Evolutionary conservation across 2,113 vertebrate genomes (phyloP), one percentile per base, ranked within the genome.

Genomic region (Gymnogyps californianus): DNA sequence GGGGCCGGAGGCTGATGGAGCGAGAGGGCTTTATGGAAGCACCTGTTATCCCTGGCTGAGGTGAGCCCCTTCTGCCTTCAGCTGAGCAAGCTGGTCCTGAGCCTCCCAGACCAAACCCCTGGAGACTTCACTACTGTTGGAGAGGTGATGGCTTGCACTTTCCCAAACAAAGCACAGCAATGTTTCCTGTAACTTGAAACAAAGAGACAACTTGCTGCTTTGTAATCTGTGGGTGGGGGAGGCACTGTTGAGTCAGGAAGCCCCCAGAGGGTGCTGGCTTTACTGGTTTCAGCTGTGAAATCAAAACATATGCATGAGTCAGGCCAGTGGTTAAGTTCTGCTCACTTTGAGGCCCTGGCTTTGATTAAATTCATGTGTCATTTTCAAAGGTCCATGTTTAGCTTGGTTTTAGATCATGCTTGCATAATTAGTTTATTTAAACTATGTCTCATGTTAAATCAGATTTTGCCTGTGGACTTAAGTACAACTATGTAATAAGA

Each of bases 371-470:
- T 97, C 98, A 98, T 96, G 98, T 98, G 98, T 98, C 92, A 69
- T 98, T 96, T 98, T 98, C 97, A 98, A 97, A 98, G 95, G 88
- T 94, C 96, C 94, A 54, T 98, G 97, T 95, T 97, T 97, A 97
- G 97, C 90, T 98, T 98, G 97, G 96, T 97, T 98, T 97, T 97
- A 97, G 97, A 96, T 94, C 97, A 97, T 98, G 98, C 97, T 98
- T 97, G 89, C 96, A 98, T 98, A 98, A 98, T 98, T 98, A 98
- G 98, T 98, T 98, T 98, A 98, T 98, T 98, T 98, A 98, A 98
- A 98, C 97, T 97, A 92, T 98, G 97, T 98, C 97, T 98, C 98
- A 96, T 96, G 97, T 98, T 98, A 98, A 98, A 98, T 98, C 98
- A 98, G 97, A 98, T 98, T 97, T 98, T 98, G 97, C 98, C 97